Base-by-base conservation (phyloP, 2,113 vertebrate genomes). In the Meriones unguiculatus region DNA sequence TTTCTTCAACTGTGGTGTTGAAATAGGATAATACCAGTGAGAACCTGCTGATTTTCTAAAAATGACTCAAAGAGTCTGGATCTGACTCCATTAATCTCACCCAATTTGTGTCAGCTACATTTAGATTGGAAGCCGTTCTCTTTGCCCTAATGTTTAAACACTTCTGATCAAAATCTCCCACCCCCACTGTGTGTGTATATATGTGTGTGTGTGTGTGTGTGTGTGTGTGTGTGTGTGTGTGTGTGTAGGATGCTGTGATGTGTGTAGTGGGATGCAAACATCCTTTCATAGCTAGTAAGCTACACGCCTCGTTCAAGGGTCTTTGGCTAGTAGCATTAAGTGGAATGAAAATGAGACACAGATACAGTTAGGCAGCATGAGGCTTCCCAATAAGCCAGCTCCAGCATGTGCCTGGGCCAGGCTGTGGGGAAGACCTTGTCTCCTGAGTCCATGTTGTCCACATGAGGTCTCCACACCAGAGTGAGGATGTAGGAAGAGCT, bases 31-130 rank as follows among this genome's bases (percentile, higher is more conserved):
- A 93, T 59, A 50, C 86, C 87, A 70, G 50, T 41, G 92, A 96
- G 96, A 97, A 97, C 80, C 84, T 95, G 86, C 87, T 92, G 96
- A 92, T 97, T 94, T 89, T 96, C 98, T 98, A 78, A 90, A 95
- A 91, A 88, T 59, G 93, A 73, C 32, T 80, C 67, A 24, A 78
- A 92, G 91, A 86, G 38, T 9, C 0, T 93, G 35, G 95, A 64
- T 90, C 90, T 14, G 3, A 92, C 85, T 96, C 96, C 2, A 87
- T 97, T 96, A 93, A 69, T 97, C 85, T 97, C 84, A 62, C 35
- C 85, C 95, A 72, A 96, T 81, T 96, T 78, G 62, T 62, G 35
- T 84, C 46, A 62, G 2, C 59, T 95, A 64, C 0, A 12, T 95
- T 96, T 81, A 75, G 46, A 90, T 82, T 59, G 0, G 0, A 75